Percentiles rank a stretch among this genome's conserved stretches.
These are phyloP conservation scores for Lytechinus variegatus DNA, from an alignment of 35 echinoderm and acorn worm genomes.

Conservation along the genomic window DNA sequence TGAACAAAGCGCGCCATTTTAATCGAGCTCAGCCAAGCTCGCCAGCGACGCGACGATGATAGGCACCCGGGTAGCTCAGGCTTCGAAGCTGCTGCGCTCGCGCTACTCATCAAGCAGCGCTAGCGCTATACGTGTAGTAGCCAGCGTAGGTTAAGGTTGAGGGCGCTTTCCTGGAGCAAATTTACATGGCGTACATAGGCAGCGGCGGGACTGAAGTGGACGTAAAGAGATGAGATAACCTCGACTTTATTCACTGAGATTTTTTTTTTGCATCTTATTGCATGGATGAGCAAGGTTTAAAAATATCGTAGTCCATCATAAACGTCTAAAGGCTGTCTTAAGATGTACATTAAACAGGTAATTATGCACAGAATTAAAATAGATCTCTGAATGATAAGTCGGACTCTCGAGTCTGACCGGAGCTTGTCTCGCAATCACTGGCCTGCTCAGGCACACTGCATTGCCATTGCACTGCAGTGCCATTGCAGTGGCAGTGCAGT, in stretches of 20 bases:
- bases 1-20: slow-evolving; percentile 10
- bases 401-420: neutral
- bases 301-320: neutral
- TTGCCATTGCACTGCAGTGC: neutral
- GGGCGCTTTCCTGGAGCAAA: neutral
- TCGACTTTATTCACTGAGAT: too few species aligned
- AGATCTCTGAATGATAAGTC: neutral
- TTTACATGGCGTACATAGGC: neutral
- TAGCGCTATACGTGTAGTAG: too few species aligned
- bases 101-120: too few species aligned
- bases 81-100: neutral
- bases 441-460: neutral
- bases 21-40: neutral
- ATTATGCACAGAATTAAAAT: neutral
- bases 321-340: neutral
- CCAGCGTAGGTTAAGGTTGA: neutral
- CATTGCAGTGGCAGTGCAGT: too few species aligned
- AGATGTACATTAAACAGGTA: slow-evolving; percentile 8
- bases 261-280: neutral
- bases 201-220: neutral
- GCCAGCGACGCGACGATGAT: neutral
- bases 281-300: neutral
- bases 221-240: neutral
- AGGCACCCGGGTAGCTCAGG: neutral
- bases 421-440: neutral